Percentiles rank a stretch among this genome's conserved stretches.
Conservation (phyloP, 2,797 vertebrate genomes). For the Gymnothorax javanicus region DNA sequence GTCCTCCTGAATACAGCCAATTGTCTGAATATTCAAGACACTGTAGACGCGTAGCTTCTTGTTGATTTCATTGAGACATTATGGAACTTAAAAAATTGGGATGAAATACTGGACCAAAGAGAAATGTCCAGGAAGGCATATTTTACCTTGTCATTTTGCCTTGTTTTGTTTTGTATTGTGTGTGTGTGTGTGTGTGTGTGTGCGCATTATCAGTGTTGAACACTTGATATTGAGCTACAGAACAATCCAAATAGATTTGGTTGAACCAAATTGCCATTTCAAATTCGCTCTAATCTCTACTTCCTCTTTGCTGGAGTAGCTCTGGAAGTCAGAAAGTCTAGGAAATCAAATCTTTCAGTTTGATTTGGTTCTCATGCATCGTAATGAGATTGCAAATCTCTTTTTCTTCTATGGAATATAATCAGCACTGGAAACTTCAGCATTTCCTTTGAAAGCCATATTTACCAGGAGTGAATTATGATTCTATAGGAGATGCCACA, state of each 20-base stretch:
- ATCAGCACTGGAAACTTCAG: neutral
- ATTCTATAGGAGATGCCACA: neutral
- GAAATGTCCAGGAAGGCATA: too few species aligned
- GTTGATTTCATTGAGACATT: neutral
- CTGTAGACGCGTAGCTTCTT: too few species aligned
- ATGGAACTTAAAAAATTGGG: neutral
- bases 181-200: too few species aligned
- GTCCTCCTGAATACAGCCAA: too few species aligned
- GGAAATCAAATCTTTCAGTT: neutral
- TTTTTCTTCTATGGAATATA: neutral
- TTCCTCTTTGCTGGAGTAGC: neutral
- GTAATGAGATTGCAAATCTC: conserved; percentile 23
- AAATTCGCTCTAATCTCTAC: neutral
- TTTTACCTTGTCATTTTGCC: too few species aligned
- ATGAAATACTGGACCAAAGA: too few species aligned
- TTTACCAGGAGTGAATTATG: neutral
- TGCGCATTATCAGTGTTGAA: neutral
- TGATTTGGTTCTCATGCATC: neutral
- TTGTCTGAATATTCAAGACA: too few species aligned
- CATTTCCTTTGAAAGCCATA: neutral
- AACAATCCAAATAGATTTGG: conserved; percentile 24
- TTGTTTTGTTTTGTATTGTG: too few species aligned
- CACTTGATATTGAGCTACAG: conserved; percentile 23
- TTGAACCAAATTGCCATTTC: conserved; percentile 13
- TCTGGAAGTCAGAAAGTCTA: neutral